Percentiles rank a stretch among this genome's conserved stretches.
Conservation (phyloP, 2,797 vertebrate species). For the Aldrovandia affinis region DNA sequence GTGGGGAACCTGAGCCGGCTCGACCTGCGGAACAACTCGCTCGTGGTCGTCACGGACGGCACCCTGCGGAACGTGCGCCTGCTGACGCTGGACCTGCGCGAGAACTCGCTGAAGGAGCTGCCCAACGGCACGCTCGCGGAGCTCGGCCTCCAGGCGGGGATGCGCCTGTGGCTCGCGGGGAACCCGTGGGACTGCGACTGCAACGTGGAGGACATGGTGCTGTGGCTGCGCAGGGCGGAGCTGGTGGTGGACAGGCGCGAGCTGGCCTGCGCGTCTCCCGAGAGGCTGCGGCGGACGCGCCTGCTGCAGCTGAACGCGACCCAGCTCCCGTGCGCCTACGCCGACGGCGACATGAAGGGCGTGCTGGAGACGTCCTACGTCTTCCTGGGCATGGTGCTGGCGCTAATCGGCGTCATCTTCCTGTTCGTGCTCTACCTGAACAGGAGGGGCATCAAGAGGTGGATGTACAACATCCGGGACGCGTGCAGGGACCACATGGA, state of each 20-base stretch:
- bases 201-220: constrained; percentile 73
- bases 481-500: constrained; percentile 99
- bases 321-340: constrained; percentile 73
- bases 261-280: constrained; percentile 78
- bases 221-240: constrained; percentile 82
- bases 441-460: constrained; percentile 96
- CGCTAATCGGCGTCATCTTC: constrained; percentile 95
- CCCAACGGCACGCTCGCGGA: constrained; percentile 67
- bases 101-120: constrained; percentile 80
- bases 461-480: constrained; percentile 97
- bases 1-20: constrained; percentile 74
- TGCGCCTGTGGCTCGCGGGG: constrained; percentile 71
- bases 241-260: constrained; percentile 68
- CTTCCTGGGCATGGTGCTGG: constrained; percentile 93
- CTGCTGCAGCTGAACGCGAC: constrained; percentile 74
- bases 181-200: constrained; percentile 92
- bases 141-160: constrained; percentile 63
- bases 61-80: constrained; percentile 74
- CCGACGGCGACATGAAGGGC: constrained; percentile 67
- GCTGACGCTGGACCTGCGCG: constrained; percentile 80
- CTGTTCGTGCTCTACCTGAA: constrained; percentile 97
- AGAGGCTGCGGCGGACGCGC: constrained; percentile 62
- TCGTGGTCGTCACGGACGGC: constrained; percentile 75
- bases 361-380: constrained; percentile 94
- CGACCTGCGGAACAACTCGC: constrained; percentile 85